Evolutionary conservation across 1,140 invertebrate species (phyloP).

Genomic region (Araneus ventricosus): DNA sequence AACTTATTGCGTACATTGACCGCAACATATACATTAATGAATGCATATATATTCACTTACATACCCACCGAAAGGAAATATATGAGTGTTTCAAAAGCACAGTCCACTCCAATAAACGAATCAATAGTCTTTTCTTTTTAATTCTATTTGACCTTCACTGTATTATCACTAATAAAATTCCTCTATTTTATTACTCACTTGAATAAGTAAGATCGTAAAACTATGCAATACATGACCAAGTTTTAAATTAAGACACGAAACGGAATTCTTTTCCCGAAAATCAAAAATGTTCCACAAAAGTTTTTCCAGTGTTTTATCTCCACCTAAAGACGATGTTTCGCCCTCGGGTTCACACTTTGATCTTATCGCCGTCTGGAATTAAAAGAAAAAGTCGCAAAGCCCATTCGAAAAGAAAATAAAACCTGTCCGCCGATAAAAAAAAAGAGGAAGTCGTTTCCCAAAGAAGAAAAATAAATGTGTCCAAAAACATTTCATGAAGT

Average conservation of each 20-base stretch:
- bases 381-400: conserved; percentile 19
- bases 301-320: conserved; percentile 36
- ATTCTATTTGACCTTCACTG: no score
- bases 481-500: conserved; percentile 64
- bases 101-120: no score
- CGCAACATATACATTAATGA: no score
- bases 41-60: no score
- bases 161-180: no score
- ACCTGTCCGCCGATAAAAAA: background rate
- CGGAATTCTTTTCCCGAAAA: background rate
- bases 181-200: background rate
- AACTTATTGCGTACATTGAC: no score
- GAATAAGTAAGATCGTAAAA: background rate
- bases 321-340: background rate
- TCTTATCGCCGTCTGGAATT: conserved; percentile 40
- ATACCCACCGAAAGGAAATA: no score
- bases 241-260: background rate
- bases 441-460: background rate
- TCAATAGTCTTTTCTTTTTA: no score
- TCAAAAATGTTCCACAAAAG: background rate
- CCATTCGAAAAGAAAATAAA: conserved; percentile 11
- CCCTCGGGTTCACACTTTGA: conserved; percentile 33
- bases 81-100: no score
- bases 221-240: no score
- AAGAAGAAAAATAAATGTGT: conserved; percentile 56